Percentiles rank a stretch among this genome's conserved stretches.
Conservation (phyloP, 2,113 vertebrate genomes). For the Pelvicachromis taeniatus region DNA sequence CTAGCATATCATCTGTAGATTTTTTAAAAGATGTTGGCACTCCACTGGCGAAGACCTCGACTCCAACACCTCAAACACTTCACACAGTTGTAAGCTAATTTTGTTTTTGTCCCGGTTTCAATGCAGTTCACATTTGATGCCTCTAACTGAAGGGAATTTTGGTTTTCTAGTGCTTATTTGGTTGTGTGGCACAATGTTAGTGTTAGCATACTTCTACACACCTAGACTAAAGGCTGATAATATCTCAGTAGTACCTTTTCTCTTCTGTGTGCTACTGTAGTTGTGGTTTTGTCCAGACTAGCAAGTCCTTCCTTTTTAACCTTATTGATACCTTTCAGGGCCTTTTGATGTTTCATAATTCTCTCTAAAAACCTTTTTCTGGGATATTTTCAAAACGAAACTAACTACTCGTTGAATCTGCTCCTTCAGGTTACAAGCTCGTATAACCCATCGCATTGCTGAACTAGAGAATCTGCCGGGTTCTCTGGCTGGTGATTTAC, state of each 20-base stretch:
- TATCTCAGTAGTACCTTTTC: background rate
- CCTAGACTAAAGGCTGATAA: background rate
- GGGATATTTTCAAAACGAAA: background rate
- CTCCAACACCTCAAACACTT: background rate
- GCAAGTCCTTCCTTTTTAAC: background rate
- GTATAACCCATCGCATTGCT: conserved; percentile 92
- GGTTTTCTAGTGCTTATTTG: background rate
- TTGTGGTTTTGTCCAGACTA: background rate
- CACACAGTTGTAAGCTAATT: background rate
- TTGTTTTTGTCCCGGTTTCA: background rate
- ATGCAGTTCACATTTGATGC: background rate
- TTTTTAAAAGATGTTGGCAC: background rate
- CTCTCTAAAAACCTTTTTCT: rapidly evolving
- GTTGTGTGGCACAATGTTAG: background rate
- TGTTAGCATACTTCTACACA: background rate
- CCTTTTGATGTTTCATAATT: background rate
- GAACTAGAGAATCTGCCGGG: conserved; percentile 95
- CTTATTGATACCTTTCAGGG: background rate
- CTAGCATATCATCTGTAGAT: background rate
- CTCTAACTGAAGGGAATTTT: background rate
- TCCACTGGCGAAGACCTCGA: background rate
- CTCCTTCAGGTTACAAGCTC: conserved; percentile 85
- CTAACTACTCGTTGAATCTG: background rate
- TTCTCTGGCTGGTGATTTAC: conserved; percentile 89
- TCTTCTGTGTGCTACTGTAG: background rate